Conservation (phyloP, 2,113 vertebrate species). For the Melanerpes formicivorus region DNA sequence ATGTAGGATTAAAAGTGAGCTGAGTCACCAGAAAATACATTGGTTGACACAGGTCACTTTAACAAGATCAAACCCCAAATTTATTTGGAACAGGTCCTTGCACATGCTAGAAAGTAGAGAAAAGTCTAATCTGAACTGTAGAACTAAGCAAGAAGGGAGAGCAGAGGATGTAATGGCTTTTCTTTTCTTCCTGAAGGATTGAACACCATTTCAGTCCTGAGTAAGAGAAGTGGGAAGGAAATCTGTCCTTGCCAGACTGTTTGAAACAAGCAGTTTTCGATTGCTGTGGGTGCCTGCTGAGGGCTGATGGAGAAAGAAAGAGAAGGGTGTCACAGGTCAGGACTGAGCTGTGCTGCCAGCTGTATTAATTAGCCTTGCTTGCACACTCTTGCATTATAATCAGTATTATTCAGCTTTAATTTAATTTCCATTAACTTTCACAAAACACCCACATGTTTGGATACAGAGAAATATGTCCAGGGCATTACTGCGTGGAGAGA, state of each 20-base stretch:
- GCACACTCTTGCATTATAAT: neutral
- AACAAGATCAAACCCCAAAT: neutral
- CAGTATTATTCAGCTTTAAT: conserved; percentile 28
- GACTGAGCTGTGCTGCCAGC: neutral
- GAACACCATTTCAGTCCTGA: neutral
- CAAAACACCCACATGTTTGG: conserved; percentile 13
- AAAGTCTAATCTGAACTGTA: neutral
- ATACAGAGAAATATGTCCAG: neutral
- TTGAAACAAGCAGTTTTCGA: neutral
- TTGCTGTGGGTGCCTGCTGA: neutral
- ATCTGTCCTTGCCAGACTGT: neutral
- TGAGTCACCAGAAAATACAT: neutral
- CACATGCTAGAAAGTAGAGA: neutral
- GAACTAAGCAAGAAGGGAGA: neutral
- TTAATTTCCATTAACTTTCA: conserved; percentile 42
- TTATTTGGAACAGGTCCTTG: neutral
- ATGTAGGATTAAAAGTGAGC: neutral
- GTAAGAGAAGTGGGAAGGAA: neutral
- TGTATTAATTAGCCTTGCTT: conserved; percentile 23
- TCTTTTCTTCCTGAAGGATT: neutral
- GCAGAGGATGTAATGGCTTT: neutral
- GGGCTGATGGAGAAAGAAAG: neutral
- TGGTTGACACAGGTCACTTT: neutral
- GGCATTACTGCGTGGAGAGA: neutral
- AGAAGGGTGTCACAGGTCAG: neutral